phyloP scores from a whole-genome alignment of 2,113 vertebrate species.

The Carollia perspicillata region DNA sequence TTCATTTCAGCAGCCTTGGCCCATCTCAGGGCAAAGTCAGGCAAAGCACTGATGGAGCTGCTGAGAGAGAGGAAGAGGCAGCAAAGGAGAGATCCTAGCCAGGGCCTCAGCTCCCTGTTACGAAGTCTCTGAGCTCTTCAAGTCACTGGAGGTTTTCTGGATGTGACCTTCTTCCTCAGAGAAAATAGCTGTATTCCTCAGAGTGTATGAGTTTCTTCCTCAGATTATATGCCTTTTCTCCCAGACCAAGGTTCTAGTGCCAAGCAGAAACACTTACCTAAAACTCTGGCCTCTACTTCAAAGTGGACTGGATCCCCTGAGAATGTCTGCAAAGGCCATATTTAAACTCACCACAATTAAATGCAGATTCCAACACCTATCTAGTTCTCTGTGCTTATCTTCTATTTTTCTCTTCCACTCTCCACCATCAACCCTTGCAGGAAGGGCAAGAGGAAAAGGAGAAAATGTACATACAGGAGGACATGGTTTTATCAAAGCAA shows the following conservation, averaged over 20 bases:
- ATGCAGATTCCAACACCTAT: not conserved
- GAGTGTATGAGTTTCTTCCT: not conserved
- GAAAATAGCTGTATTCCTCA: not conserved
- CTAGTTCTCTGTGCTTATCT: not conserved
- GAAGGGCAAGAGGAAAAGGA: not conserved
- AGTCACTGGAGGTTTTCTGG: not conserved
- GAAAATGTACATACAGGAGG: not conserved
- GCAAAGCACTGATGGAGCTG: not conserved
- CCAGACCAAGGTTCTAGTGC: not conserved
- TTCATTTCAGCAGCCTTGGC: not conserved
- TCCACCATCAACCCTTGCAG: not conserved
- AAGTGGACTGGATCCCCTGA: not conserved
- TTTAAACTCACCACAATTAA: not conserved
- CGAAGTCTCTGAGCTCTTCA: not conserved
- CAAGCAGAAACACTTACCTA: not conserved
- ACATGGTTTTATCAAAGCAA: not conserved
- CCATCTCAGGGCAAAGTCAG: not conserved
- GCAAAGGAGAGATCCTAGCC: not conserved
- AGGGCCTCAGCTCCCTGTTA: not conserved
- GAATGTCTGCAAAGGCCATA: not conserved
- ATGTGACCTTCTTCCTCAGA: not conserved
- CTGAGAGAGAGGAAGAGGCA: not conserved
- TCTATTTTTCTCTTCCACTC: not conserved
- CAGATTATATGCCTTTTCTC: not conserved
- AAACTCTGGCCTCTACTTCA: not conserved